Conservation (phyloP, 2,113 vertebrate species). For the Oophaga pumilio region DNA sequence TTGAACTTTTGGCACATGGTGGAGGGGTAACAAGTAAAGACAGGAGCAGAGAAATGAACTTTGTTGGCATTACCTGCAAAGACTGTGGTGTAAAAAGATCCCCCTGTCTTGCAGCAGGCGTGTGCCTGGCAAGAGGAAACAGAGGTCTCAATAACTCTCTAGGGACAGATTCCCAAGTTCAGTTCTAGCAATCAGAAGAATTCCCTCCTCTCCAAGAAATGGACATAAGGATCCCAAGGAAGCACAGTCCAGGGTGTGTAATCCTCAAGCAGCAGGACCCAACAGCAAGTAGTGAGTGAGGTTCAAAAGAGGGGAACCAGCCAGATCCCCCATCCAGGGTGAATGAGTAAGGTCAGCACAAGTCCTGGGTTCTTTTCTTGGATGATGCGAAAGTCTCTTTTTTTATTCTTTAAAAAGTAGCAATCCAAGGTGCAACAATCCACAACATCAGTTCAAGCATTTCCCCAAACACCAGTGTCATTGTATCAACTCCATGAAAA, state of each 20-base stretch:
- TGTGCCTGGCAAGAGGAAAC: slow-evolving; percentile 48
- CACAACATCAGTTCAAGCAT: slow-evolving; percentile 1
- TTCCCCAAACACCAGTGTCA: background rate
- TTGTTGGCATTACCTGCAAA: slow-evolving; percentile 51
- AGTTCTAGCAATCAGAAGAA: slow-evolving; percentile 23
- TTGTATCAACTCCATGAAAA: background rate
- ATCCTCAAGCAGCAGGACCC: slow-evolving; percentile 37
- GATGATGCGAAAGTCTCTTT: background rate
- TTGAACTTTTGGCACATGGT: background rate
- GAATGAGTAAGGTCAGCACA: slow-evolving; percentile 23
- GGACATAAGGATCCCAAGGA: background rate
- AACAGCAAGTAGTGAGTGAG: slow-evolving; percentile 35
- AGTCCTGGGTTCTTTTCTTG: slow-evolving; percentile 12
- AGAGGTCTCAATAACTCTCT: slow-evolving; percentile 14
- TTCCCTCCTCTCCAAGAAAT: background rate
- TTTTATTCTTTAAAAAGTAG: background rate
- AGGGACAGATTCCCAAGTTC: slow-evolving; percentile 43
- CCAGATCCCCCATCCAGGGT: slow-evolving; percentile 43
- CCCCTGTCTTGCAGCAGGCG: slow-evolving; percentile 53
- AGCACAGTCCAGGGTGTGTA: slow-evolving; percentile 7
- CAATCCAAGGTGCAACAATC: slow-evolving; percentile 8
- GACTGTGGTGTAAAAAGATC: slow-evolving; percentile 51
- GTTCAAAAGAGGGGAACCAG: slow-evolving; percentile 22
- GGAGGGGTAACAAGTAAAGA: slow-evolving; percentile 6
- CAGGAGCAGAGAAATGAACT: background rate